These are phyloP conservation scores for Sebastes schlegelii DNA, from an alignment of 2,113 vertebrate genomes.

Conservation along the genomic window DNA sequence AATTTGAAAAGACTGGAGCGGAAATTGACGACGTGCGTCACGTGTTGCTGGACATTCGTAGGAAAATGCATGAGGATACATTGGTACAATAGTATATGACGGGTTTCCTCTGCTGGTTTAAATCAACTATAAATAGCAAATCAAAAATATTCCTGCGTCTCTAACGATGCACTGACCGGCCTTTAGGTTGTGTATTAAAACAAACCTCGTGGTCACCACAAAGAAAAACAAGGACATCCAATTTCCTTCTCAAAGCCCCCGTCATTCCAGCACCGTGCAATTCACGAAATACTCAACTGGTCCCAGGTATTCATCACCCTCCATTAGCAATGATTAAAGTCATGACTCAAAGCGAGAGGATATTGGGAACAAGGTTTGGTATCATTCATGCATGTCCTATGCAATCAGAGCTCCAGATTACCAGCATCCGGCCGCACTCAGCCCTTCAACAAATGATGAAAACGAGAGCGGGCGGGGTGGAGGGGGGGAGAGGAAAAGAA, in stretches of 20 bases:
- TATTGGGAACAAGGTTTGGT: constrained; percentile 66
- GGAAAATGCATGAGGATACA: too few species aligned
- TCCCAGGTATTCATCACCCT: constrained; percentile 71
- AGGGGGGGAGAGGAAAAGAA: neutral
- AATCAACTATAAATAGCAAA: neutral
- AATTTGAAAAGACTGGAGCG: too few species aligned
- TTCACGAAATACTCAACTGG: constrained; percentile 53
- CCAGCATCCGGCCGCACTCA: constrained; percentile 62
- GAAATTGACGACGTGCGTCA: too few species aligned
- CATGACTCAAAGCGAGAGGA: constrained; percentile 57
- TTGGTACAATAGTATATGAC: too few species aligned
- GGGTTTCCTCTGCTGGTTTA: too few species aligned
- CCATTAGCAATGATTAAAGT: constrained; percentile 76
- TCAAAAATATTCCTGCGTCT: neutral
- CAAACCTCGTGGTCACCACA: neutral
- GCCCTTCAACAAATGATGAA: constrained; percentile 57
- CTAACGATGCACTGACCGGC: neutral
- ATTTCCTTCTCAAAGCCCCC: constrained; percentile 18
- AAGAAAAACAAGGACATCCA: constrained; percentile 21
- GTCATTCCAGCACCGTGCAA: constrained; percentile 28
- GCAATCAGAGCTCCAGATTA: constrained; percentile 74
- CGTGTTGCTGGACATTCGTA: too few species aligned
- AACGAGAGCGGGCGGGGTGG: constrained; percentile 18
- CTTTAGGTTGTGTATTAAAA: neutral
- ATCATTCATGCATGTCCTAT: constrained; percentile 67